These are phyloP conservation scores for Erannis defoliaria DNA, from an alignment of 2,888 invertebrate genomes.

Conservation along the genomic window DNA sequence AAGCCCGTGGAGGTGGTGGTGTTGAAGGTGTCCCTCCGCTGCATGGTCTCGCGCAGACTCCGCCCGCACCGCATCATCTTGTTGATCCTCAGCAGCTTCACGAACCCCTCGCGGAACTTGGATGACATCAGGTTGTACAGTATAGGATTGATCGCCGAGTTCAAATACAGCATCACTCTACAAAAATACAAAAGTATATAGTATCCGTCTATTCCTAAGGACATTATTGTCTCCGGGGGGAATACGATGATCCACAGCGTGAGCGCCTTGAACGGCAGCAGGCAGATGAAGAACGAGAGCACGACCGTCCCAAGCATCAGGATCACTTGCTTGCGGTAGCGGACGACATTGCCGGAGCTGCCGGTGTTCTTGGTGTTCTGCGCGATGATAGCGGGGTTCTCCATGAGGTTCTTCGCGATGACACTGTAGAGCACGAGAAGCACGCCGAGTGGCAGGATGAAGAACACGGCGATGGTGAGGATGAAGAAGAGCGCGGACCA, in stretches of 20 bases:
- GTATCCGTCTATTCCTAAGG: slow-evolving; percentile 92
- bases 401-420: slow-evolving; percentile 94
- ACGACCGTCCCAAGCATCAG: slow-evolving; percentile 96
- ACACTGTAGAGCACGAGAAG: slow-evolving; percentile 93
- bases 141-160: slow-evolving; percentile 96
- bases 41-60: slow-evolving; percentile 83
- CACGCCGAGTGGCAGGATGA: slow-evolving; percentile 93
- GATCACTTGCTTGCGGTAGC: slow-evolving; percentile 93
- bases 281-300: slow-evolving; percentile 95
- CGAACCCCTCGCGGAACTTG: slow-evolving; percentile 94
- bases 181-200: slow-evolving; percentile 94
- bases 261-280: slow-evolving; percentile 95
- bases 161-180: slow-evolving; percentile 95
- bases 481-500: slow-evolving; percentile 94
- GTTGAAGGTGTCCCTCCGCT: slow-evolving; percentile 89
- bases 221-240: slow-evolving; percentile 88
- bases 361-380: slow-evolving; percentile 84
- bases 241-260: slow-evolving; percentile 95
- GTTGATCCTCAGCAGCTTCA: slow-evolving; percentile 87
- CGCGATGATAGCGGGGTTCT: slow-evolving; percentile 90
- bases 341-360: slow-evolving; percentile 86
- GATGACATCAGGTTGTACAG: slow-evolving; percentile 97
- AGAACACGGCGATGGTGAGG: slow-evolving; percentile 93
- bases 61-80: slow-evolving; percentile 78
- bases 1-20: slow-evolving; percentile 88